Evolutionary conservation across 2,888 invertebrate species (phyloP).

Genomic region (Pristionchus mayeri): DNA sequence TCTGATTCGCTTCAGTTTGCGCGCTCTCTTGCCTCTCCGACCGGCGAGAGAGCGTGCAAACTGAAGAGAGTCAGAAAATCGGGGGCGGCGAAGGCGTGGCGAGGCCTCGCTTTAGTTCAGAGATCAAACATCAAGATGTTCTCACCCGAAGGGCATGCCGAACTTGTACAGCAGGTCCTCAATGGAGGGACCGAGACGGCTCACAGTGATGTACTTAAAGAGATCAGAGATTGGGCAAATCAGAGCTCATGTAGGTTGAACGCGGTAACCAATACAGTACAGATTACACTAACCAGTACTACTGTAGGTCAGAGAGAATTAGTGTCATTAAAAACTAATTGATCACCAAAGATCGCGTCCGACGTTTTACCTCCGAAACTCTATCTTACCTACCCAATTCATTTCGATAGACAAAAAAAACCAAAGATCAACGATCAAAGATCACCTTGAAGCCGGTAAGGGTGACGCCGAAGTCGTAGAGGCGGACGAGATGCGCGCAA

Average conservation of each 20-base stretch:
- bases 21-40: too few species aligned
- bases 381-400: too few species aligned
- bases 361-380: too few species aligned
- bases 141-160: slow-evolving; percentile 11
- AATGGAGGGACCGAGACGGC: not conserved
- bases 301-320: not conserved
- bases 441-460: not conserved
- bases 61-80: too few species aligned
- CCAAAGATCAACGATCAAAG: slow-evolving; percentile 4
- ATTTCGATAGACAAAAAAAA: not conserved
- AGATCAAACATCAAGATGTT: too few species aligned
- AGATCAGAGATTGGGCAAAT: not conserved
- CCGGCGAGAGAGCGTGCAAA: too few species aligned
- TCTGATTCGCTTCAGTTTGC: too few species aligned
- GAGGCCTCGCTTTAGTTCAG: too few species aligned
- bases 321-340: not conserved
- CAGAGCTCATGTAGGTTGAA: too few species aligned
- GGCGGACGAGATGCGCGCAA: not conserved
- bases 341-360: not conserved
- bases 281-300: not conserved
- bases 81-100: too few species aligned
- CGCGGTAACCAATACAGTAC: too few species aligned
- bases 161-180: slow-evolving; percentile 26
- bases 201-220: slow-evolving; percentile 19
- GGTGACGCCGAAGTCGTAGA: not conserved